phyloP scores from a whole-genome alignment of 1,140 invertebrate species.

The Pseudobourletiella spinata region DNA sequence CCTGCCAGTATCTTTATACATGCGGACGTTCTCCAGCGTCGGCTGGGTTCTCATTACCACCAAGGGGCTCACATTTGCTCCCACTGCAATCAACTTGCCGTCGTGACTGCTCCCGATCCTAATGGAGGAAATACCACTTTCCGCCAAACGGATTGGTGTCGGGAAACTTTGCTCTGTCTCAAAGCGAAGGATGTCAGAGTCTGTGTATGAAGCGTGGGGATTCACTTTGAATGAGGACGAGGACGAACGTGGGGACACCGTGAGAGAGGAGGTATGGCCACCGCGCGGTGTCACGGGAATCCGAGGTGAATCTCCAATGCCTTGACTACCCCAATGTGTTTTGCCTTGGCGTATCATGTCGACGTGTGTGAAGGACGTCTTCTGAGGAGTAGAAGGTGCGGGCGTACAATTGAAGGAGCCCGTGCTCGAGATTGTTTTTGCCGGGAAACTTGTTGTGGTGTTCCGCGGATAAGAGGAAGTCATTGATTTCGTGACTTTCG shows the following conservation, averaged over 20 bases:
- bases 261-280: not conserved
- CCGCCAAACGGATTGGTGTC: not conserved
- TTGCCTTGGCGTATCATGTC: too few species aligned
- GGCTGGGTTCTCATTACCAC: conserved; percentile 13
- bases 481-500: not conserved
- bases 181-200: not conserved
- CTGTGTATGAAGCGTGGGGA: not conserved
- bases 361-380: too few species aligned
- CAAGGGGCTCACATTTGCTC: conserved; percentile 23
- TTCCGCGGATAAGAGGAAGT: too few species aligned
- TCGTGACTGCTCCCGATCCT: conserved; percentile 11
- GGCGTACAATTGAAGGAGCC: too few species aligned
- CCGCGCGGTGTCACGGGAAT: not conserved
- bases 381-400: too few species aligned
- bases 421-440: too few species aligned
- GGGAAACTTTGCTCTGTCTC: not conserved
- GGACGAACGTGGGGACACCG: not conserved
- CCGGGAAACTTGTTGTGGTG: too few species aligned
- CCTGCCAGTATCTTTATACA: conserved; percentile 21
- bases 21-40: not conserved
- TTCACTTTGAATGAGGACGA: not conserved
- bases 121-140: not conserved
- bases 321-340: too few species aligned
- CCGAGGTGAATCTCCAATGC: not conserved
- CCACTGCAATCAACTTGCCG: conserved; percentile 16